phyloP scores from a whole-genome alignment of 2,113 vertebrate species.

The Paradoxurus hermaphroditus region DNA sequence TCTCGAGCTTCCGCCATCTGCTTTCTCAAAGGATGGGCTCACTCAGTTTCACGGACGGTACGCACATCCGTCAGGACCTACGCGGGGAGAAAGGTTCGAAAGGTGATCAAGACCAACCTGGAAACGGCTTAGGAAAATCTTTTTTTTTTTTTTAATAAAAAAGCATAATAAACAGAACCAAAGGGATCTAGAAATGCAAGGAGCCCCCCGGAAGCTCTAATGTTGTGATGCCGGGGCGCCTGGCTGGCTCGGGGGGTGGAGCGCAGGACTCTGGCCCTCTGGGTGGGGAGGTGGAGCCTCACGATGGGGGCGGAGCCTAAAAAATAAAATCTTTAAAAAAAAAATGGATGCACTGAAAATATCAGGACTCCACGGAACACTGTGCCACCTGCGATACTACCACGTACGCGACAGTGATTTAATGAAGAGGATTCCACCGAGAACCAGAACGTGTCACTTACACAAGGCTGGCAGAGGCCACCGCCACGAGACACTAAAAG shows the following conservation, averaged over 20 bases:
- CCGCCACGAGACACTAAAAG: neutral
- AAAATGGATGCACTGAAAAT: neutral
- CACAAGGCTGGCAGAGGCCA: neutral
- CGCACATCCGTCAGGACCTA: conserved; percentile 74
- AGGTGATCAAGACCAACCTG: neutral
- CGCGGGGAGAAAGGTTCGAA: neutral
- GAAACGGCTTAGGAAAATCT: neutral
- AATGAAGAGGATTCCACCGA: neutral
- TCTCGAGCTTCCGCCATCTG: conserved; percentile 83
- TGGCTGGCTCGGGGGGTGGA: neutral
- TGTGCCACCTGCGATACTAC: neutral
- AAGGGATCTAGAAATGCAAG: neutral
- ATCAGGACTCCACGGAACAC: neutral
- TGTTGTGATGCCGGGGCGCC: neutral
- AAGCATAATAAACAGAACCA: neutral
- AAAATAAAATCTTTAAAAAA: neutral
- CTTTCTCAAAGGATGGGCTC: conserved; percentile 74
- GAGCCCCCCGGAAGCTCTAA: neutral
- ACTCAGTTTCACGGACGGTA: conserved; percentile 46
- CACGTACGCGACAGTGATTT: accelerated
- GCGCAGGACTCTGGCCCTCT: neutral
- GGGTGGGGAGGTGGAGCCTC: neutral
- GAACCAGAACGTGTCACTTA: neutral
- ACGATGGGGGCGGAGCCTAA: neutral
- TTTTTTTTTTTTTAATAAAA: neutral